These are phyloP conservation scores for Dione juno DNA, from an alignment of 2,888 invertebrate genomes.

Conservation along the genomic window DNA sequence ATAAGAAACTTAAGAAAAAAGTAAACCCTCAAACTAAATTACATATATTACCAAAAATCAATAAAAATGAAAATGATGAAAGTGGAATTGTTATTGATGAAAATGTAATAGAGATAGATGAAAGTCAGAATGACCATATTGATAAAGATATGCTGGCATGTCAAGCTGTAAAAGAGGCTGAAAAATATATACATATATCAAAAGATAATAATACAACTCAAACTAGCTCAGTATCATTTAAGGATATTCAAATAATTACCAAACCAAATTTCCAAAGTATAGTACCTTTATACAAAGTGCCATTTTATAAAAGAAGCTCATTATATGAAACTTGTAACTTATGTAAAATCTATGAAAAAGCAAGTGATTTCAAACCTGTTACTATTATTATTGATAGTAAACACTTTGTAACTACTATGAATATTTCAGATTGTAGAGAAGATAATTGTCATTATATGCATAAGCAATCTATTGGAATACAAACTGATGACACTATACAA, in stretches of 20 bases:
- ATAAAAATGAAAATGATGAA: conserved; percentile 55
- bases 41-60: not conserved
- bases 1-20: conserved; percentile 36
- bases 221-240: conserved; percentile 8
- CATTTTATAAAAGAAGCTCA: conserved; percentile 63
- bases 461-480: conserved; percentile 52
- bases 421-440: conserved; percentile 52
- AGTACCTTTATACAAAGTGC: conserved; percentile 54
- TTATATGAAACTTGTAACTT: conserved; percentile 56
- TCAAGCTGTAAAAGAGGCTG: conserved; percentile 62
- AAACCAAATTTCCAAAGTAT: conserved; percentile 13
- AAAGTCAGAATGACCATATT: conserved; percentile 55
- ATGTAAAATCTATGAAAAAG: conserved; percentile 45
- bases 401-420: conserved; percentile 49
- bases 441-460: conserved; percentile 44
- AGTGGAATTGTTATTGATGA: conserved; percentile 67
- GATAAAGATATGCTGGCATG: conserved; percentile 72
- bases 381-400: conserved; percentile 42
- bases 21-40: conserved; percentile 15
- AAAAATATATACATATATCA: conserved; percentile 42
- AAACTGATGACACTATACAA: conserved; percentile 56
- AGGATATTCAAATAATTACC: conserved; percentile 2
- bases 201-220: not conserved
- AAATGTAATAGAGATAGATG: conserved; percentile 63
- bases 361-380: conserved; percentile 36